Evolutionary conservation across 2,888 invertebrate genomes (phyloP), one percentile per base, ranked within the genome.

Genomic region (Dryobotodes eremita): DNA sequence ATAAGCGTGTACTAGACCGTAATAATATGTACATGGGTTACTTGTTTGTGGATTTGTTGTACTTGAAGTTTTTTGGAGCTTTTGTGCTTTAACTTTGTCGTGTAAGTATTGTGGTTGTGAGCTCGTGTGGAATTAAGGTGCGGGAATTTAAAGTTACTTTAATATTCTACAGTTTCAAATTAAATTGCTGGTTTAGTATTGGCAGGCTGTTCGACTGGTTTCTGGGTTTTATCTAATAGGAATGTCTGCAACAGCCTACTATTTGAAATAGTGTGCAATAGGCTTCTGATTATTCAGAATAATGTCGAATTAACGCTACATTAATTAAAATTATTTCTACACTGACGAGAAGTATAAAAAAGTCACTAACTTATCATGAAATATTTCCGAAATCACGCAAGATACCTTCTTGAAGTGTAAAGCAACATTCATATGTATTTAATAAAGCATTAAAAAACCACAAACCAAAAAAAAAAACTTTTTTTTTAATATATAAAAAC

Each of bases 1-100:
- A 93, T 93, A 92, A 94, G 91, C 91, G 93, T 93, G 91, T 92
- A 90, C 84, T 79, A 90, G 91, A 89, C 90, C 90, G 92, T 92
- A 91, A 92, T 94, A 94, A 92, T 93, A 92, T 90, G 82, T 31
- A 26, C 77, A 81, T 88, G 85, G 84, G 75, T 85, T 82, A 81
- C 85, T 73, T 79, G 82, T 71, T 75, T 79, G 68, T 71, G 46
- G 42, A n/a, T 82, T 71, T 73, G 57, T 64, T 72, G 69, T 78
- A 78, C 48, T 77, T 77, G 31, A 46, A 46, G 36, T 26, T 65
- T 77, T 77, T 70, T 55, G 36, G 48, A 36, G 46, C 15, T 48
- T 46, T 26, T 11, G 53, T 36, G 20, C 8, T 68, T n/a, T 53
- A 65, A 48, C 20, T 79, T 74, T 26, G 15, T 62, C 26, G 53